Evolutionary conservation across 2,113 vertebrate species (phyloP), one percentile per base, ranked within the genome.

Genomic region (Brachyistius frenatus): DNA sequence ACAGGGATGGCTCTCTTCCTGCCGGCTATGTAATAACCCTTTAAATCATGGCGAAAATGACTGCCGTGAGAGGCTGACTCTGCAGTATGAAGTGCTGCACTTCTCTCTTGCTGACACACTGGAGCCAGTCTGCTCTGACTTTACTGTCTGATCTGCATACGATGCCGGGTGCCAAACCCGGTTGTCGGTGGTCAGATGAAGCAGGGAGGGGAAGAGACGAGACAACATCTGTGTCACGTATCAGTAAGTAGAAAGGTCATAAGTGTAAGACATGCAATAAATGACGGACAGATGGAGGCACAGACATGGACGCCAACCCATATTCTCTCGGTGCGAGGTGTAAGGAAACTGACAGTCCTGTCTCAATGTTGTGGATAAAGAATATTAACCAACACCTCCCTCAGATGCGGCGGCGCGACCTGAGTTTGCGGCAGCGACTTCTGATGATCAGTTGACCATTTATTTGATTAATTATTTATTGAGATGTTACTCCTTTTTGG

Each of bases 221-320:
- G 66, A 52, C 72, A 78, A 85, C 89, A 86, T 86, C 81, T 86
- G 88, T 81, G 88, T 79, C 76, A 74, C 63, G 55, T 88, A 84
- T 80, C 66, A 44, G 76, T 80, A 78, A 78, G 70, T 66, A 37
- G 66, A 84, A 85, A 87, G 88, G 88, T 90, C 86, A 82, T 53
- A 49, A 83, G 73, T 76, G 56, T 85, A 72, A 89, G 81, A 79
- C 86, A 36, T 67, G 80, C 72, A 74, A 76, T 86, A 83, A 80
- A 73, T 89, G 89, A 91, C 64, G 85, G 92, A 90, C 89, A 90
- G 92, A 90, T 85, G 89, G 73, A 73, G 68, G 78, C 80, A 37
- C 8, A 47, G 61, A 66, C 81, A 62, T 57, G 69, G 83, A 84
- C 84, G 86, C 85, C 88, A 84, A 81, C 52, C 49, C 49, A 36